Percentiles rank a stretch among this genome's conserved stretches.
Conservation (phyloP, 2,797 vertebrate species). For the Gobionotothen gibberifrons region DNA sequence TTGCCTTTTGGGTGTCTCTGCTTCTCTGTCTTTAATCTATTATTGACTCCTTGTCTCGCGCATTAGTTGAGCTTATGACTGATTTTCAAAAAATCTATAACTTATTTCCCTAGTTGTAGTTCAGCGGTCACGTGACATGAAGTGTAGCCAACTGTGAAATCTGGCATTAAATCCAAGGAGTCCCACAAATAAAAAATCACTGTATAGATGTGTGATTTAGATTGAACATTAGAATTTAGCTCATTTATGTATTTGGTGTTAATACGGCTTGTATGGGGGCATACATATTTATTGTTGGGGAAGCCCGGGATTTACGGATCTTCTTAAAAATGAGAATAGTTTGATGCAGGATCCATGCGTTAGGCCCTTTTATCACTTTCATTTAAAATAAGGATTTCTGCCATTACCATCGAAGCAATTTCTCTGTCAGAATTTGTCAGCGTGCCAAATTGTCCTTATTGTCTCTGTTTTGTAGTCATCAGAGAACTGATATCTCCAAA, state of each 20-base stretch:
- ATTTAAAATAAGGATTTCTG: neutral
- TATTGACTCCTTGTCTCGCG: slow-evolving; percentile 62
- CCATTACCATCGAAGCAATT: neutral
- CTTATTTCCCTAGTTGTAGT: slow-evolving; percentile 51
- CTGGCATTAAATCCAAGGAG: slow-evolving; percentile 45
- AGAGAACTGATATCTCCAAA: too few relatives aligned
- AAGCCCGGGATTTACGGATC: too few relatives aligned
- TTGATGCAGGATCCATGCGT: neutral
- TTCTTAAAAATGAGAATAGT: too few relatives aligned
- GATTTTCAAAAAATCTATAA: slow-evolving; percentile 67
- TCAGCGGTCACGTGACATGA: slow-evolving; percentile 38
- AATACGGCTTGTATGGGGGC: neutral
- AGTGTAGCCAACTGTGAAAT: slow-evolving; percentile 52
- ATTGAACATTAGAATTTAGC: slow-evolving; percentile 28
- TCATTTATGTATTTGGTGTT: slow-evolving; percentile 2
- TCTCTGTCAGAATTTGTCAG: neutral
- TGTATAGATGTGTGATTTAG: slow-evolving; percentile 21
- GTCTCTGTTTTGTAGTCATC: too few relatives aligned
- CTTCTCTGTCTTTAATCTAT: slow-evolving; percentile 34
- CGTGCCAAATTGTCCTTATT: too few relatives aligned
- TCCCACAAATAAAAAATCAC: slow-evolving; percentile 31
- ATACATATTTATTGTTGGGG: too few relatives aligned
- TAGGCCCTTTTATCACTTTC: neutral
- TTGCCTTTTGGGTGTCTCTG: slow-evolving; percentile 67
- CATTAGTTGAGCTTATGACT: slow-evolving; percentile 59